Evolutionary conservation across 2,888 invertebrate species (phyloP).

Genomic region (Eupithecia centaureata): DNA sequence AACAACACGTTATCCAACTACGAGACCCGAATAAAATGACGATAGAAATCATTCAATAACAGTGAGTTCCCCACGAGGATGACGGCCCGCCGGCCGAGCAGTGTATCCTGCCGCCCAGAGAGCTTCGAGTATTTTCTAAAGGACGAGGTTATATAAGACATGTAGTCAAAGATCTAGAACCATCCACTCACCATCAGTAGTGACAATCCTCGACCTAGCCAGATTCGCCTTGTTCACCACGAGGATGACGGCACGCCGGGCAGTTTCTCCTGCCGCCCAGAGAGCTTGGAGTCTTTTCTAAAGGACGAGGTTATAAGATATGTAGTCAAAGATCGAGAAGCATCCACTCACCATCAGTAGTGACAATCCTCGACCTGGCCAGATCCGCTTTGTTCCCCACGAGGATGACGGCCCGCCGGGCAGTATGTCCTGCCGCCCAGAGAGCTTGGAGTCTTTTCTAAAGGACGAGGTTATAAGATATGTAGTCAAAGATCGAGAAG

Average conservation of each 20-base stretch:
- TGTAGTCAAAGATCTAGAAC: too few species aligned
- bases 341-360: slow-evolving; percentile 91
- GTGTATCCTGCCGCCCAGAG: slow-evolving; percentile 93
- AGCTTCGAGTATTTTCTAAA: slow-evolving; percentile 91
- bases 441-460: slow-evolving; percentile 92
- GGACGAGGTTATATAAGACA: neutral
- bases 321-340: too few species aligned
- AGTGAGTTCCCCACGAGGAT: slow-evolving; percentile 97
- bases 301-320: neutral
- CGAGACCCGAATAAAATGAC: too few species aligned
- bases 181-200: slow-evolving; percentile 91
- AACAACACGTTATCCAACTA: too few species aligned
- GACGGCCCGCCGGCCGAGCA: slow-evolving; percentile 91
- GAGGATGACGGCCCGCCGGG: slow-evolving; percentile 93
- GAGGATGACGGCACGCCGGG: slow-evolving; percentile 93
- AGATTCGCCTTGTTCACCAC: slow-evolving; percentile 98
- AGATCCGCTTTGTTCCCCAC: slow-evolving; percentile 98
- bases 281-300: slow-evolving; percentile 92
- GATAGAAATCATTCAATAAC: too few species aligned
- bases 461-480: neutral
- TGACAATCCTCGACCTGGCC: slow-evolving; percentile 92
- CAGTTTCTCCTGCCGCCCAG: slow-evolving; percentile 92
- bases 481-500: too few species aligned
- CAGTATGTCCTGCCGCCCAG: slow-evolving; percentile 92
- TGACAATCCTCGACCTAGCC: slow-evolving; percentile 92